A percentile compares a stretch with the other conserved stretches of the same genome.
These are phyloP conservation scores for Corapipo altera DNA, from an alignment of 2,113 vertebrate genomes.

Conservation along the genomic window DNA sequence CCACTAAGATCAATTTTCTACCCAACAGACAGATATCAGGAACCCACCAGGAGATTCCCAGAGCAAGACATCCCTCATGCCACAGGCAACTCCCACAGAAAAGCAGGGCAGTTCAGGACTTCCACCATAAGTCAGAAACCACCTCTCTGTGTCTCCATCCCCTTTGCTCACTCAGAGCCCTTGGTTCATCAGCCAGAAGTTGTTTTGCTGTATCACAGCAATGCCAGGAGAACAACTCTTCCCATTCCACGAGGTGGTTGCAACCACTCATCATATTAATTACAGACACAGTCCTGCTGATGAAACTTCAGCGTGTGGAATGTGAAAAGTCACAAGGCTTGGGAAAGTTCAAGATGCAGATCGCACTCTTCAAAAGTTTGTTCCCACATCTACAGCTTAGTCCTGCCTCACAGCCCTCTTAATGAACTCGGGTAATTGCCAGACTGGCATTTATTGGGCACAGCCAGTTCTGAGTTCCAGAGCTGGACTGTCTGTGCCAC, in stretches of 20 bases:
- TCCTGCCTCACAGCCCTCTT: not conserved
- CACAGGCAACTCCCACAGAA: not conserved
- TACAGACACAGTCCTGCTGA: not conserved
- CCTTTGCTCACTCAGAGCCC: not conserved
- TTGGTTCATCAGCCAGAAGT: not conserved
- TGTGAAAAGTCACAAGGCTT: not conserved
- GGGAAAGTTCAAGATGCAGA: not conserved
- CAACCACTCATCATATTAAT: not conserved
- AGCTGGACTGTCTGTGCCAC: not conserved
- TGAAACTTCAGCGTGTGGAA: not conserved
- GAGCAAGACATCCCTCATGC: too few species aligned
- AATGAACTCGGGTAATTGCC: not conserved
- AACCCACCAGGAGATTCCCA: not conserved
- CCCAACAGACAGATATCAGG: not conserved
- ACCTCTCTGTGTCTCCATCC: not conserved
- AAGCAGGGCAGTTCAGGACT: not conserved
- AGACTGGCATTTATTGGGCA: not conserved
- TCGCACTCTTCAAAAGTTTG: not conserved
- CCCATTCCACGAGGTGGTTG: not conserved
- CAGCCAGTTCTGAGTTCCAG: not conserved
- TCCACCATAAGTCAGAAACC: not conserved
- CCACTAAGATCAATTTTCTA: not conserved
- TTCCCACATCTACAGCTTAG: not conserved
- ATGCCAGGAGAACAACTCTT: not conserved
- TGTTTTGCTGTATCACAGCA: not conserved